A percentile compares a stretch with the other conserved stretches of the same genome.
Conservation (phyloP, 2,797 vertebrate species). For the Peromyscus eremicus region DNA sequence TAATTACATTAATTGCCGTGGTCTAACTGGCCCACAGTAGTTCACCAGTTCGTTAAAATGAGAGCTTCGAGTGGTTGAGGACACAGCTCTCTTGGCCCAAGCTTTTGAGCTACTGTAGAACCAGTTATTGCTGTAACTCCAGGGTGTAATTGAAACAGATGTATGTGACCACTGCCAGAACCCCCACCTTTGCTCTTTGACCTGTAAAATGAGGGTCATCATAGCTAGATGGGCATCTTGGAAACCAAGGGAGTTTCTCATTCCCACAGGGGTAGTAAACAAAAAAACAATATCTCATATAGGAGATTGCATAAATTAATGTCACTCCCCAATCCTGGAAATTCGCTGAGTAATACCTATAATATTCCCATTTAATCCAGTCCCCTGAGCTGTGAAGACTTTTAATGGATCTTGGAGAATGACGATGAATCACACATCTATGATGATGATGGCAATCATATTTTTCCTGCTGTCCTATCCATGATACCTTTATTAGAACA, state of each 20-base stretch:
- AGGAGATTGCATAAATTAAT: background rate
- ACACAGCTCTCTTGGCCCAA: background rate
- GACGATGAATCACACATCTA: conserved; percentile 15
- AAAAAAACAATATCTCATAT: background rate
- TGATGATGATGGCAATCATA: background rate
- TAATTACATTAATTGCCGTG: conserved; percentile 7
- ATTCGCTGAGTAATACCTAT: background rate
- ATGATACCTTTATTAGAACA: background rate
- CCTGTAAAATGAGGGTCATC: background rate
- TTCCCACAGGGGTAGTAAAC: background rate
- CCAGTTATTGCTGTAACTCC: background rate
- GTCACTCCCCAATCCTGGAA: background rate
- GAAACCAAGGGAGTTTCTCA: background rate
- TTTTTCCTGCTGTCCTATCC: background rate
- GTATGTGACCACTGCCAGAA: background rate
- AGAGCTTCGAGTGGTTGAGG: background rate
- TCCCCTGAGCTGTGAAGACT: background rate
- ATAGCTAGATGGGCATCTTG: background rate
- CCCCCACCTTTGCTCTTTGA: background rate
- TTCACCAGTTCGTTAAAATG: background rate
- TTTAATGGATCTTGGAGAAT: conserved; percentile 36
- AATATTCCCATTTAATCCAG: background rate
- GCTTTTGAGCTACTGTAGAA: background rate
- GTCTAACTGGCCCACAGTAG: background rate
- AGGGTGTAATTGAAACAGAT: background rate